Base-by-base conservation (phyloP, 2,113 vertebrate species). In the Harpagus bidentatus region DNA sequence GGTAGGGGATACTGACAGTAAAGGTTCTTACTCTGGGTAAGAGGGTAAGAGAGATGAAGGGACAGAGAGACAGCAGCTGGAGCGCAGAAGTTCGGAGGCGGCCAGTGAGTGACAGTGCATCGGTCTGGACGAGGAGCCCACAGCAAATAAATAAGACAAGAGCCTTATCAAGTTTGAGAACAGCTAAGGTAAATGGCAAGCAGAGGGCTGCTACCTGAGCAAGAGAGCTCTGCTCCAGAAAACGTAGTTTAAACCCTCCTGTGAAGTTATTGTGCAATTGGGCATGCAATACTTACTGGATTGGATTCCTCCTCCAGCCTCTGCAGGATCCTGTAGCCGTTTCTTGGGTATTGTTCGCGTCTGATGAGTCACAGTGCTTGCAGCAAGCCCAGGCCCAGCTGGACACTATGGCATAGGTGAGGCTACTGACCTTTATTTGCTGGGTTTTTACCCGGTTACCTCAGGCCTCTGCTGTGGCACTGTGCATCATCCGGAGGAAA, bases 281-380 rank as follows among this genome's bases (percentile, higher is more conserved):
- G 71, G 55, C 93, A 96, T 96, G 96, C 97, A 96, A 82, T 88
- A 97, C 97, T 96, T 92, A 97, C 97, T 53, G 3, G 45, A 86
- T 83, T 3, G 7, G 82, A 42, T 86, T 96, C 90, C 85, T 97
- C n/a, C 84, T 96, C 78, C 93, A 82, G 93, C 82, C 45, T 90
- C 82, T 86, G 81, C 50, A 52, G 88, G 76, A 88, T 93, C 82
- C 88, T 43, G 88, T n/a, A 80, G 94, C 45, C 0, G 4, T 70
- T 94, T 86, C 95, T 90, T 73, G 90, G 50, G 79, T 92, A 92
- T 15, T 77, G 92, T 42, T 95, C 90, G 77, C 21, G 13, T 83
- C 74, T 83, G 93, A 56, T 63, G 76, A 96, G 63, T 92, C 69
- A 94, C 65, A 92, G 66, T 62, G 79, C 66, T 62, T 86, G 90